Percentiles rank a stretch among this genome's conserved stretches.
phyloP scores from a whole-genome alignment of 2,113 vertebrate species.

The Halcyon senegalensis region DNA sequence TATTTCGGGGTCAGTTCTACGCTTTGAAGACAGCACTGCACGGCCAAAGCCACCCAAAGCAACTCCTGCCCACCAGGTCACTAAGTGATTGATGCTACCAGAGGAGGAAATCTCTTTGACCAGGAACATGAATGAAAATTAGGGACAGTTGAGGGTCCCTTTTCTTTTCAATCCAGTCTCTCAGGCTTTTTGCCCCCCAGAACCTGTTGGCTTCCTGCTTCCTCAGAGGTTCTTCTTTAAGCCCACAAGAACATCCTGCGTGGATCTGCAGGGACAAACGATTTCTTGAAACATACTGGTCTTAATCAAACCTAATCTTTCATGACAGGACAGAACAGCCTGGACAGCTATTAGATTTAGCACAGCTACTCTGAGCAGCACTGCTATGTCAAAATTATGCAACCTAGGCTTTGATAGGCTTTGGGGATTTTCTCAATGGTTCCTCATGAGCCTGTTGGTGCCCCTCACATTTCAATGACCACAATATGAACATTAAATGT shows the following conservation, averaged over 20 bases:
- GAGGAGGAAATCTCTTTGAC: not conserved
- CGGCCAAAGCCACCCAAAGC: not conserved
- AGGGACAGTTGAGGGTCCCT: not conserved
- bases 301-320: slow-evolving; percentile 42
- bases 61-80: not conserved
- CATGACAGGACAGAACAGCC: slow-evolving; percentile 13
- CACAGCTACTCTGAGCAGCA: slow-evolving; percentile 38
- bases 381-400: slow-evolving; percentile 47
- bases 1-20: not conserved
- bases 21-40: not conserved
- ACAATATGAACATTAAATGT: slow-evolving; percentile 29
- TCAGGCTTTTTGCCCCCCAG: not conserved
- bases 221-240: slow-evolving; percentile 5
- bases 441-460: slow-evolving; percentile 37
- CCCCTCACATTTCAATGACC: slow-evolving; percentile 45
- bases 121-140: not conserved
- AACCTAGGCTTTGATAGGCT: slow-evolving; percentile 29
- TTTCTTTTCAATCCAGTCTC: not conserved
- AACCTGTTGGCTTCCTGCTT: not conserved
- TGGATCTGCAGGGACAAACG: slow-evolving; percentile 10
- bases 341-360: slow-evolving; percentile 11
- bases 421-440: slow-evolving; percentile 55
- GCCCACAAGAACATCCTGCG: not conserved
- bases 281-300: slow-evolving; percentile 20
- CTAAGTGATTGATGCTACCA: not conserved